Evolutionary conservation across 2,888 invertebrate species (phyloP).

Genomic region (Eupithecia subfuscata): DNA sequence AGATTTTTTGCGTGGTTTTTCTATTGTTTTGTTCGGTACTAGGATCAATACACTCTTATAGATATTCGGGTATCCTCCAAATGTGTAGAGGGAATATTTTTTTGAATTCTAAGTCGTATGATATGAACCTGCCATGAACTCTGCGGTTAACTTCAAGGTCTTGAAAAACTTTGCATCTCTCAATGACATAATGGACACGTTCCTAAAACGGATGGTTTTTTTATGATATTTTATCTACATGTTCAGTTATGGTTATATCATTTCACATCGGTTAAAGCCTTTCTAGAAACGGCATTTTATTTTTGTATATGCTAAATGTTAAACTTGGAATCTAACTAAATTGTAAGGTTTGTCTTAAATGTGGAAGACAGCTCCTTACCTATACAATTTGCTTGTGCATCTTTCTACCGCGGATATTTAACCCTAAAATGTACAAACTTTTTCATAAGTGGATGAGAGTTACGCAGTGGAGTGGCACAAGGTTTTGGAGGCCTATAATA

Average conservation of each 20-base stretch:
- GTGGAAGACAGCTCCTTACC: not conserved
- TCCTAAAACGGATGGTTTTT: not conserved
- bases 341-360: not conserved
- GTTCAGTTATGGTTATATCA: not conserved
- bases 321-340: not conserved
- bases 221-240: conserved; percentile 5
- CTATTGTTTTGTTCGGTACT: conserved; percentile 43
- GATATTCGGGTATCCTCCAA: conserved; percentile 38
- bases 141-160: conserved; percentile 24
- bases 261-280: not conserved
- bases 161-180: conserved; percentile 12
- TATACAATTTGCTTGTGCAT: not conserved
- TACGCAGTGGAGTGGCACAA: too few species aligned
- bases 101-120: conserved; percentile 22
- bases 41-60: conserved; percentile 42
- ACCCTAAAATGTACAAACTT: not conserved
- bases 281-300: not conserved
- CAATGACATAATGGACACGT: conserved; percentile 13
- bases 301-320: not conserved
- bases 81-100: conserved; percentile 27
- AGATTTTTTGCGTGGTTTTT: conserved; percentile 55
- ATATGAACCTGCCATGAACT: conserved; percentile 40
- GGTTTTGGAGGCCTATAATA: too few species aligned
- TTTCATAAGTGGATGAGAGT: not conserved
- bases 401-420: too few species aligned